phyloP scores from a whole-genome alignment of 2,113 vertebrate species.

The Ictalurus punctatus region DNA sequence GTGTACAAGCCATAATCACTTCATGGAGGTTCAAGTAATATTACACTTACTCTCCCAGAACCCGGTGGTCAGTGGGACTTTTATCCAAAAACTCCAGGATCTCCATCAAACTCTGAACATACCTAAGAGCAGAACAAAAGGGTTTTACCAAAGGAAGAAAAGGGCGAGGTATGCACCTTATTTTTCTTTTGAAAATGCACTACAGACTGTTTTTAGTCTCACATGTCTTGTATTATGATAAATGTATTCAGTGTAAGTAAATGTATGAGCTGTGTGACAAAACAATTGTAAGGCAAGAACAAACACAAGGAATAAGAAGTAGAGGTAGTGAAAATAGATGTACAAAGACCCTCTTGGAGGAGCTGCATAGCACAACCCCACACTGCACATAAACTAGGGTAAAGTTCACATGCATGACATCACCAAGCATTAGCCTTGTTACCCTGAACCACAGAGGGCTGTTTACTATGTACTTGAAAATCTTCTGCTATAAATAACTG shows the following conservation, averaged over 20 bases:
- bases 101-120: slow-evolving; percentile 92
- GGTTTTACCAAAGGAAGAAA: neutral
- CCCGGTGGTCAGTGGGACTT: slow-evolving; percentile 83
- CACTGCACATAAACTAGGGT: slow-evolving; percentile 37
- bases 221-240: neutral
- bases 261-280: neutral
- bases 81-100: slow-evolving; percentile 88
- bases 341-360: slow-evolving; percentile 44
- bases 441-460: neutral
- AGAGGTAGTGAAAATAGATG: slow-evolving; percentile 48
- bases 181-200: neutral
- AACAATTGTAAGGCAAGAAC: neutral
- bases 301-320: neutral
- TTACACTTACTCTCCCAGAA: slow-evolving; percentile 82
- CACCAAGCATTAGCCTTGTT: slow-evolving; percentile 8
- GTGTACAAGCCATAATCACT: neutral
- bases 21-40: neutral
- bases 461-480: slow-evolving; percentile 8
- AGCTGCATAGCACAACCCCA: neutral
- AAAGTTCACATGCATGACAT: slow-evolving; percentile 47
- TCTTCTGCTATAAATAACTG: neutral
- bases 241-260: neutral
- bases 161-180: neutral
- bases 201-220: neutral
- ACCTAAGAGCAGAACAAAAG: slow-evolving; percentile 71